Conservation (phyloP, 2,888 invertebrate genomes). For the Epirrhoe alternata region DNA sequence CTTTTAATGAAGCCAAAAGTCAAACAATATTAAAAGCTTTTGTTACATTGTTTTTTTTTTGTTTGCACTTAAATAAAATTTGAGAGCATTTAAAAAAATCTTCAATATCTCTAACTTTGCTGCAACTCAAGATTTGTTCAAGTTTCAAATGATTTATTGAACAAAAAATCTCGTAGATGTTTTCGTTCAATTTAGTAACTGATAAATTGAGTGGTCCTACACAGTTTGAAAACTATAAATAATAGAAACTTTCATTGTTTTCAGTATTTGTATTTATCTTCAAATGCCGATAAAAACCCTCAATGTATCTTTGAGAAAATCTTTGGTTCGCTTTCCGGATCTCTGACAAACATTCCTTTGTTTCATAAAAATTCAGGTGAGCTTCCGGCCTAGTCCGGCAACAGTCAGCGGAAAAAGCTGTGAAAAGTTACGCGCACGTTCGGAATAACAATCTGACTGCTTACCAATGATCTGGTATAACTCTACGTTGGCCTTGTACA, state of each 20-base stretch:
- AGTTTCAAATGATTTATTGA: no score
- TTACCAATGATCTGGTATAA: neutral
- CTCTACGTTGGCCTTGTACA: no score
- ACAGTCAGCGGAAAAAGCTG: constrained; percentile 37
- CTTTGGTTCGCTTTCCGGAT: constrained; percentile 45
- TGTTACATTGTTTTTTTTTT: constrained; percentile 1
- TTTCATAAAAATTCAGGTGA: constrained; percentile 54
- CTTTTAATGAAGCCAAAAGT: constrained; percentile 15
- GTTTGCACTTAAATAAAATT: neutral
- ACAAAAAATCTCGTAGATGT: no score
- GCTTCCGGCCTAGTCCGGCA: constrained; percentile 36
- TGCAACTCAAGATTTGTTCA: no score
- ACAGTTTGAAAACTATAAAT: no score
- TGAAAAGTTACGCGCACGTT: constrained; percentile 15
- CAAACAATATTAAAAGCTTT: constrained; percentile 1
- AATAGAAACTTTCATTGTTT: no score
- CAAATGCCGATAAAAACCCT: no score
- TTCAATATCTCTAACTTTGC: no score
- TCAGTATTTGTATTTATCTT: no score
- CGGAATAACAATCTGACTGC: constrained; percentile 17
- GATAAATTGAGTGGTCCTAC: no score
- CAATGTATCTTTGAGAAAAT: constrained; percentile 24
- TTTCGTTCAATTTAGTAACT: no score
- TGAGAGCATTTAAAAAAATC: neutral
- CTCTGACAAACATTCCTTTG: constrained; percentile 50